Evolutionary conservation across 2,888 invertebrate species (phyloP), one percentile per base, ranked within the genome.

Genomic region (Drosophila melanocephala): DNA sequence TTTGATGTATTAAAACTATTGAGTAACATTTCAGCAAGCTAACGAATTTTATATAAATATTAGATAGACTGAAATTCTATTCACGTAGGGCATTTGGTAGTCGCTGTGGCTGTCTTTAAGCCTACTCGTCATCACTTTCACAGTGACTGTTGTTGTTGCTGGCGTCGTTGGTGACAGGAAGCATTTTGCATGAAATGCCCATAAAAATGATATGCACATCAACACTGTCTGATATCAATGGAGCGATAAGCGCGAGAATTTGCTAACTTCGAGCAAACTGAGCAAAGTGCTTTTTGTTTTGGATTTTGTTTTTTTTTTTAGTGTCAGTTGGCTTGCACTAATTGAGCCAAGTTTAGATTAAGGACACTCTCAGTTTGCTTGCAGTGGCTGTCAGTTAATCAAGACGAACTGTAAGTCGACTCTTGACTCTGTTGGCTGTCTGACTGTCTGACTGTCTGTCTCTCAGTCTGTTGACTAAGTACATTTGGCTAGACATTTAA

Each of bases 201-300:
- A 90, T 90, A 90, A 90, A 90, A 89, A 82, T 89, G 89, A 90
- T 90, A 90, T 89, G 87, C 88, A 88, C 82, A 87, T 88, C 87
- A 88, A 71, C 84, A 72, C 81, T 75, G 85, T 65, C 80, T 77
- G 88, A 80, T 80, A 76, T 70, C 72, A 82, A 78, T 80, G 72
- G 72, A 51, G 83, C 76, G 83, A 78, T 82, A 81, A 74, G 78
- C 80, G 78, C 70, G 74, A 71, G 72, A 77, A 81, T 79, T 83
- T 86, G 70, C 74, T 75, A 75, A 75, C 83, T 77, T 62, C 56
- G 52, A 16, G 47, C 16, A 16, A 47, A 47, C 33, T 58, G 50
- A 33, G 56, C 37, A 58, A 56, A 59, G 30, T 26, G 53, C 12
- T 51, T 42, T 64, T 33, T 68, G 65, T 55, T 50, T 39, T 22